These are phyloP conservation scores for Pipistrellus pygmaeus DNA, from an alignment of 2,797 vertebrate genomes.

Conservation along the genomic window DNA sequence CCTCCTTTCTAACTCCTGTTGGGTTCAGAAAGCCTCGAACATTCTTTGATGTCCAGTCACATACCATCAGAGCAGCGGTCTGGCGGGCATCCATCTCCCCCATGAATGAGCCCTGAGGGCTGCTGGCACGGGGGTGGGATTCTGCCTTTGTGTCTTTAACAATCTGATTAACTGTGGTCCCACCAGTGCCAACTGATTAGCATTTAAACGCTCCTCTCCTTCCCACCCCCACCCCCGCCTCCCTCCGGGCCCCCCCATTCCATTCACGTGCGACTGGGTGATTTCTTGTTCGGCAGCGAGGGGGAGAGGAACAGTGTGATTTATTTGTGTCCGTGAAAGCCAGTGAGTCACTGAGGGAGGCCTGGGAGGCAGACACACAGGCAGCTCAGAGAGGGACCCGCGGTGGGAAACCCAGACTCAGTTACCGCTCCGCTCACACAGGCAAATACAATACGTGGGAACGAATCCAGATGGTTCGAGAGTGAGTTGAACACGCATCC, in stretches of 20 bases:
- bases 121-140: background rate
- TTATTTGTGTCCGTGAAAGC: background rate
- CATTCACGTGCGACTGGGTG: background rate
- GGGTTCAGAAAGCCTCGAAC: constrained; percentile 31
- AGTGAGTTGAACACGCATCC: background rate
- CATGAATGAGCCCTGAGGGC: background rate
- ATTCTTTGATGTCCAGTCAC: constrained; percentile 42
- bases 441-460: background rate
- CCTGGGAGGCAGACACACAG: background rate
- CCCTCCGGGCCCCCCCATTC: background rate
- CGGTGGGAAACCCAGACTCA: background rate
- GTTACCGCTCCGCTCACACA: background rate
- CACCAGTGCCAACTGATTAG: background rate
- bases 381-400: background rate
- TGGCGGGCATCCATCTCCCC: background rate
- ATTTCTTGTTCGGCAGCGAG: background rate
- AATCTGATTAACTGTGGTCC: constrained; percentile 17
- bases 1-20: background rate
- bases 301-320: background rate
- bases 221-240: background rate
- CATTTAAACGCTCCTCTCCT: background rate
- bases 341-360: background rate
- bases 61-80: background rate
- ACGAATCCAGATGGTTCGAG: background rate
- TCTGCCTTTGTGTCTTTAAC: constrained; percentile 42